A percentile compares a stretch with the other conserved stretches of the same genome.
Evolutionary conservation across 1,140 invertebrate genomes (phyloP).

Genomic region (Berghia stephanieae): DNA sequence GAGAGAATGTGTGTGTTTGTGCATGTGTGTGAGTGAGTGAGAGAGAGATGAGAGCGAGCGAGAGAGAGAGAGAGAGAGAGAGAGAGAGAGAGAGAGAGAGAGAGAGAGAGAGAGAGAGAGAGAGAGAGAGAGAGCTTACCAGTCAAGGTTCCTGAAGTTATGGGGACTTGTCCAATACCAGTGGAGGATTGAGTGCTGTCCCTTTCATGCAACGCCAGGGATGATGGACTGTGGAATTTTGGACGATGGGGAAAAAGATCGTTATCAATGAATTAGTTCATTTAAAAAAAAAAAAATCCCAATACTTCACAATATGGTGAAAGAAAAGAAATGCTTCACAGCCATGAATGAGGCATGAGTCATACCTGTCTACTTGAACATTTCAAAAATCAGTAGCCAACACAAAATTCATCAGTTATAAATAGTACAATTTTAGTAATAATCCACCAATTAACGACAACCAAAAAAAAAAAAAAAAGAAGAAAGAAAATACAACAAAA

Average conservation of each 20-base stretch:
- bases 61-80: constrained; percentile 1
- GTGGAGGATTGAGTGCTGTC: not conserved
- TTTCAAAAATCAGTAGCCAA: too few relatives aligned
- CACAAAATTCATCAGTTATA: too few relatives aligned
- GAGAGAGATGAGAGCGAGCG: constrained; percentile 1
- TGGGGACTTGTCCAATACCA: not conserved
- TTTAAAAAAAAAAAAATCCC: too few relatives aligned
- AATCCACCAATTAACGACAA: too few relatives aligned
- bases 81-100: not conserved
- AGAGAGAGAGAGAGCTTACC: not conserved
- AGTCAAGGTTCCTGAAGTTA: not conserved
- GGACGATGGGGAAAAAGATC: constrained; percentile 80
- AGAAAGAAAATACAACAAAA: too few relatives aligned
- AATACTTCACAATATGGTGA: too few relatives aligned
- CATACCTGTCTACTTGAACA: too few relatives aligned
- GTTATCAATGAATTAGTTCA: too few relatives aligned
- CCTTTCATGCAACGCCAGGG: constrained; percentile 76
- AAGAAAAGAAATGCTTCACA: too few relatives aligned
- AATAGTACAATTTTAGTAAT: too few relatives aligned
- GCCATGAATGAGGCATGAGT: too few relatives aligned
- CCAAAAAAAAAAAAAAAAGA: too few relatives aligned
- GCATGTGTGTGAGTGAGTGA: not conserved
- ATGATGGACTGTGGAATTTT: constrained; percentile 83
- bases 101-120: not conserved
- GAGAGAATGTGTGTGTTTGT: not conserved